These are phyloP conservation scores for Stichodactyla helianthus DNA, from an alignment of 64 coral and sea anemone species.

Conservation along the genomic window DNA sequence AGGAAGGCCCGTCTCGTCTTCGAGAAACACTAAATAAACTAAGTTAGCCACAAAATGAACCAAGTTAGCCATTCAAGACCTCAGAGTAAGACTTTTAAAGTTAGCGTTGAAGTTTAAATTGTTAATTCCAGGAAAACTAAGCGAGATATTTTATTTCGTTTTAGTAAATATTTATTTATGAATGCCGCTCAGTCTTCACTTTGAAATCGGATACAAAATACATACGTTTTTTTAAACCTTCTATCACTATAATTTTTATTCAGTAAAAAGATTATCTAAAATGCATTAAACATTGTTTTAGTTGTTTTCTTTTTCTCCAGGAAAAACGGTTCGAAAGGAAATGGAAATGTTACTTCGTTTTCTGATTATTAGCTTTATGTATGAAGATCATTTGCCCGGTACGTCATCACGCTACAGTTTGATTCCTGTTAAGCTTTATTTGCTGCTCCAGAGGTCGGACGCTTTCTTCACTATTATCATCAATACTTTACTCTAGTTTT, in stretches of 20 bases:
- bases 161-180: slow-evolving; percentile 2
- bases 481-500: not conserved
- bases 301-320: not conserved
- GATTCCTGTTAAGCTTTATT: not conserved
- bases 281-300: not conserved
- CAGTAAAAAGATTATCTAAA: not conserved
- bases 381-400: not conserved
- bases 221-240: not conserved
- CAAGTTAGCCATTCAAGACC: not conserved
- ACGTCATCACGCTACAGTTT: slow-evolving; percentile 4
- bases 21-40: not conserved
- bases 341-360: not conserved
- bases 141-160: not conserved
- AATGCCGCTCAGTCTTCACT: slow-evolving; percentile 8
- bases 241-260: not conserved
- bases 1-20: not conserved
- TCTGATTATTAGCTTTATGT: not conserved
- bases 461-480: not conserved
- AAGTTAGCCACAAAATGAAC: not conserved
- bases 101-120: not conserved
- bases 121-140: not conserved
- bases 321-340: not conserved
- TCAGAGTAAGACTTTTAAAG: not conserved
- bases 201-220: not conserved
- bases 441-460: not conserved